Base-by-base conservation (phyloP, 2,797 vertebrate species). In the Megaceryle alcyon region DNA sequence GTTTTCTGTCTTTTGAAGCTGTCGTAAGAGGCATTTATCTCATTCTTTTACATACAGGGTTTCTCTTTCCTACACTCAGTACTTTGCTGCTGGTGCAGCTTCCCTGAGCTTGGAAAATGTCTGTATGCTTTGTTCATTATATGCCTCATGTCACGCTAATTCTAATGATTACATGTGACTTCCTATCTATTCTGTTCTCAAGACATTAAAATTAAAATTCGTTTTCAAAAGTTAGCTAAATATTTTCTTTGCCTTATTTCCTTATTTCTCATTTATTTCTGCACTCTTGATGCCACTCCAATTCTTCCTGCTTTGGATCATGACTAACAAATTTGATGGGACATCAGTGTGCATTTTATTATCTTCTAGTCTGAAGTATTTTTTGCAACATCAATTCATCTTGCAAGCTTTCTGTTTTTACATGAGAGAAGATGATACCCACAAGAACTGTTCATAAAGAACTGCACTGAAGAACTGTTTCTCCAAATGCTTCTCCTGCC, bases 11-110 rank as follows among this genome's bases (percentile, higher is more conserved):
- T 77, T 81, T 29, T 75, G 49, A 87, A 94, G 54, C 12, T 33
- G 17, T 8, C 10, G 1, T 29, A 49, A 64, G 18, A 57, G 14
- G 0, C 6, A 41, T 26, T 49, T 1, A 19, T 21, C 31, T 60
- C 3, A 3, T 78, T 76, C 4, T 68, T 8, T 60, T 43, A 48
- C 0, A 0, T 28, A 26, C 3, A 33, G 9, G 7, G 43, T 17
- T 44, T 57, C 11, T 69, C 69, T 63, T 63, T 11, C 14, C 20
- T 29, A 10, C 14, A 11, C 5, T 7, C 10, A 9, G 3, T 15
- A 60, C 8, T 57, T 43, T n/a, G 10, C 16, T 75, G 39, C 8
- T 77, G 17, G 0, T 56, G n/a, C 17, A 41, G 3, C 12, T 64
- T 60, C 15, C 48, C 25, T 44, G 22, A 78, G 21, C 14, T n/a